phyloP scores from a whole-genome alignment of 1,140 invertebrate genomes.

The Ceratosolen solmsi region DNA sequence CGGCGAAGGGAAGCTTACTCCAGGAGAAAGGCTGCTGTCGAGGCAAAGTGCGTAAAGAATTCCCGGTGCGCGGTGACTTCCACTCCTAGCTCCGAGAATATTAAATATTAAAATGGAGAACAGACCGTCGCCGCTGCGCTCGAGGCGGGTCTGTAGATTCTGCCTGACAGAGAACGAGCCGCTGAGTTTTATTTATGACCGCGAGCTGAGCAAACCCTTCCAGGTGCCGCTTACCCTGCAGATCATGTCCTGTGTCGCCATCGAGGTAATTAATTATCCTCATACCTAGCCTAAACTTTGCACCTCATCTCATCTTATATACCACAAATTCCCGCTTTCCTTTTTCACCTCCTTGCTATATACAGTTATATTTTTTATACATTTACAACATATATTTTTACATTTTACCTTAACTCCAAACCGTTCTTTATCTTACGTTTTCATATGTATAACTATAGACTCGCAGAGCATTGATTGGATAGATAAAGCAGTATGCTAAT shows the following conservation, averaged over 20 bases:
- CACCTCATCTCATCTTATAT: conserved; percentile 5
- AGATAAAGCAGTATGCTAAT: no score
- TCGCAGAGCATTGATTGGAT: no score
- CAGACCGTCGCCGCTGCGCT: conserved; percentile 75
- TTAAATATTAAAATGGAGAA: conserved; percentile 74
- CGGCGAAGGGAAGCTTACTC: not conserved
- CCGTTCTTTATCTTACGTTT: no score
- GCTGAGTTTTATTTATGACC: conserved; percentile 79
- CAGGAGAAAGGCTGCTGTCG: not conserved
- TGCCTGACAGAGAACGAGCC: conserved; percentile 77
- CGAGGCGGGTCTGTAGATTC: conserved; percentile 81
- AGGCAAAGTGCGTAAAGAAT: no score
- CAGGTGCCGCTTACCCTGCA: conserved; percentile 79
- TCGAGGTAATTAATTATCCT: conserved; percentile 77
- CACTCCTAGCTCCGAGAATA: not conserved
- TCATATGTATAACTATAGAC: no score
- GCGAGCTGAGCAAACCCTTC: conserved; percentile 71
- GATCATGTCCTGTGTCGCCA: conserved; percentile 82
- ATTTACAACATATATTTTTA: no score
- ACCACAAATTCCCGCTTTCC: not conserved
- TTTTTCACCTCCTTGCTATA: no score
- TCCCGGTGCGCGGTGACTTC: not conserved
- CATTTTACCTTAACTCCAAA: no score
- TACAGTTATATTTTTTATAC: no score
- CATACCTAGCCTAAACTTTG: not conserved